Percentiles rank a stretch among this genome's conserved stretches.
These are phyloP conservation scores for Caenorhabditis sp. DNA, from an alignment of 2,888 invertebrate genomes.

Conservation along the genomic window DNA sequence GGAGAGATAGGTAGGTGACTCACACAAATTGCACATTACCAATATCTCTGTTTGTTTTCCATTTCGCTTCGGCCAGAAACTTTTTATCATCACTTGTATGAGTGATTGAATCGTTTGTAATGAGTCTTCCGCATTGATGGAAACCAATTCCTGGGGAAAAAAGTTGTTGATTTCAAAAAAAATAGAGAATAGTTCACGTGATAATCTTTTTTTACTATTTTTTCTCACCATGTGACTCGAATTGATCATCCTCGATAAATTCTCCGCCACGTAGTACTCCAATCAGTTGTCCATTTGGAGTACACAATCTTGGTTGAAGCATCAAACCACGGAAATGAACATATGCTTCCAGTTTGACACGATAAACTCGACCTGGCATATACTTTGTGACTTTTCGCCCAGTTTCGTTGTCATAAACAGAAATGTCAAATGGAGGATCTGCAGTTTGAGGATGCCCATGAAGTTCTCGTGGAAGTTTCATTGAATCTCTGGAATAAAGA, in stretches of 20 bases:
- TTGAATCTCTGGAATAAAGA: slow-evolving; percentile 37
- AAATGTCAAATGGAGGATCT: slow-evolving; percentile 47
- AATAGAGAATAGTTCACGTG: neutral
- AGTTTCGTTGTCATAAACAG: slow-evolving; percentile 29
- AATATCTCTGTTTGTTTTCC: slow-evolving; percentile 50
- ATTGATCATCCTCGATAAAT: slow-evolving; percentile 48
- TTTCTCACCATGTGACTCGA: slow-evolving; percentile 28
- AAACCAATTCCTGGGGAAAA: slow-evolving; percentile 39
- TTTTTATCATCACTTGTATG: slow-evolving; percentile 57
- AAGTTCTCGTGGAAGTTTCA: slow-evolving; percentile 34
- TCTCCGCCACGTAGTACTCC: slow-evolving; percentile 54
- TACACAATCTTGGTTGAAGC: slow-evolving; percentile 52
- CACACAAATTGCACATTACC: slow-evolving; percentile 61
- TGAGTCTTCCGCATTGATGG: slow-evolving; percentile 50
- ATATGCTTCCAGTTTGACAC: slow-evolving; percentile 48
- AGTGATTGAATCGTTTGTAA: slow-evolving; percentile 52
- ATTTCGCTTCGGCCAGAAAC: slow-evolving; percentile 52
- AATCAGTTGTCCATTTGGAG: slow-evolving; percentile 50
- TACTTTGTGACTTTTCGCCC: slow-evolving; percentile 38
- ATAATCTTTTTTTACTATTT: neutral
- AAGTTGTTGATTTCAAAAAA: neutral
- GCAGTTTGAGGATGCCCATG: slow-evolving; percentile 46
- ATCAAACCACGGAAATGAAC: slow-evolving; percentile 56
- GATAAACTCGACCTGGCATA: slow-evolving; percentile 37
- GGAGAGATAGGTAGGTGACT: slow-evolving; percentile 16